Percentiles rank a stretch among this genome's conserved stretches.
phyloP scores from a whole-genome alignment of 2,113 vertebrate species.

The Lichenostomus cassidix region DNA sequence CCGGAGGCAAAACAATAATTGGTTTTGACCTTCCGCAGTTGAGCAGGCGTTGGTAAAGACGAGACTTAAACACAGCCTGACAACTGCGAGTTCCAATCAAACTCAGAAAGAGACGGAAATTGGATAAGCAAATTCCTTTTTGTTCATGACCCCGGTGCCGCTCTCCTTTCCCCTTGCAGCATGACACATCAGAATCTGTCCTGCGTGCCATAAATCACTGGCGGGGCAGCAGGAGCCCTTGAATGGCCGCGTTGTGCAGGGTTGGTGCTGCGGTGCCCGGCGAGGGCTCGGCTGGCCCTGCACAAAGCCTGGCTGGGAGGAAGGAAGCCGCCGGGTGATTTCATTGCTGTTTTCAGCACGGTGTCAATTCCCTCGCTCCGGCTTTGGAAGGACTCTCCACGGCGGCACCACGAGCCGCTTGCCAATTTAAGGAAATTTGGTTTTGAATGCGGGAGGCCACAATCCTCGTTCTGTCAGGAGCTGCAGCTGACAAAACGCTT shows the following conservation, averaged over 20 bases:
- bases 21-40: constrained; percentile 68
- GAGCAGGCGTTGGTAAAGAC: constrained; percentile 57
- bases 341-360: constrained; percentile 11
- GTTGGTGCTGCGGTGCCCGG: not conserved
- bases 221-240: not conserved
- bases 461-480: constrained; percentile 12
- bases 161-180: constrained; percentile 60
- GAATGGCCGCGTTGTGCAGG: not conserved
- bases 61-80: constrained; percentile 60
- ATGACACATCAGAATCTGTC: constrained; percentile 66
- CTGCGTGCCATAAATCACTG: constrained; percentile 8
- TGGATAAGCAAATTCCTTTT: constrained; percentile 72
- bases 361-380: not conserved
- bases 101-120: constrained; percentile 62
- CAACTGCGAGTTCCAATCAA: constrained; percentile 64
- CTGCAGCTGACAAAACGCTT: constrained; percentile 1
- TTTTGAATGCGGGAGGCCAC: constrained; percentile 24
- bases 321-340: not conserved
- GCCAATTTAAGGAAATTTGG: constrained; percentile 14
- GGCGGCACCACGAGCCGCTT: not conserved
- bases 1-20: constrained; percentile 67
- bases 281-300: not conserved
- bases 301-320: not conserved
- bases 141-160: constrained; percentile 54
- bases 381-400: not conserved